These are phyloP conservation scores for Falco rusticolus DNA, from an alignment of 2,797 vertebrate genomes.

Conservation along the genomic window DNA sequence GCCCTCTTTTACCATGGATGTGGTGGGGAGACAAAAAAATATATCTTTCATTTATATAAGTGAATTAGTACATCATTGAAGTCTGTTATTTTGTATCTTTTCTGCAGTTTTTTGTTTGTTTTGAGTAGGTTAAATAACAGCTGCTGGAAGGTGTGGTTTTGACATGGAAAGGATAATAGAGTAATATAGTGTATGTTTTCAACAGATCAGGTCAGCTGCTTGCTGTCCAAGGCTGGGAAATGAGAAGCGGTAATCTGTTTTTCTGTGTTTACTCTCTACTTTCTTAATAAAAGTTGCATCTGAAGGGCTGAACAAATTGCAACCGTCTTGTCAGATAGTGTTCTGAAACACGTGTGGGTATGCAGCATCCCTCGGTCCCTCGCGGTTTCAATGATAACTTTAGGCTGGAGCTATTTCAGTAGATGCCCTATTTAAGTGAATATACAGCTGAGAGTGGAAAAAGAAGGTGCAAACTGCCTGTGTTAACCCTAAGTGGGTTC, in stretches of 20 bases:
- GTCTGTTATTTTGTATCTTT: background rate
- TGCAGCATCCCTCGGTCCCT: background rate
- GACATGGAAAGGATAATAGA: background rate
- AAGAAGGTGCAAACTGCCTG: background rate
- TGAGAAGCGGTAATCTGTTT: background rate
- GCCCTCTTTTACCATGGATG: rapidly evolving
- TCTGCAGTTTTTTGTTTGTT: background rate
- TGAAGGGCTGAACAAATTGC: background rate
- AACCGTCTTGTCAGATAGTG: background rate
- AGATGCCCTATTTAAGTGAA: conserved; percentile 33
- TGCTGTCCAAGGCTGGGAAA: conserved; percentile 3
- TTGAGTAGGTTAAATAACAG: background rate
- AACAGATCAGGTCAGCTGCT: background rate
- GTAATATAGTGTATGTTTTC: background rate
- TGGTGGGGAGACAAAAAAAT: background rate
- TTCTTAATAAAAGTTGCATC: conserved; percentile 11
- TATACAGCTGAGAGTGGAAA: background rate
- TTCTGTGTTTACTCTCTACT: background rate
- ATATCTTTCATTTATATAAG: background rate
- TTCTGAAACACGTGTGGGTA: background rate
- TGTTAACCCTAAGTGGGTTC: background rate
- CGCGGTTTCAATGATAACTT: background rate
- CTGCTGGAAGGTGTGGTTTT: background rate
- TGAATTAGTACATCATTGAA: background rate
- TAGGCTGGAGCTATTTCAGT: conserved; percentile 33